Evolutionary conservation across 2,888 invertebrate genomes (phyloP), one percentile per base, ranked within the genome.

Genomic region (Tillus elongatus): DNA sequence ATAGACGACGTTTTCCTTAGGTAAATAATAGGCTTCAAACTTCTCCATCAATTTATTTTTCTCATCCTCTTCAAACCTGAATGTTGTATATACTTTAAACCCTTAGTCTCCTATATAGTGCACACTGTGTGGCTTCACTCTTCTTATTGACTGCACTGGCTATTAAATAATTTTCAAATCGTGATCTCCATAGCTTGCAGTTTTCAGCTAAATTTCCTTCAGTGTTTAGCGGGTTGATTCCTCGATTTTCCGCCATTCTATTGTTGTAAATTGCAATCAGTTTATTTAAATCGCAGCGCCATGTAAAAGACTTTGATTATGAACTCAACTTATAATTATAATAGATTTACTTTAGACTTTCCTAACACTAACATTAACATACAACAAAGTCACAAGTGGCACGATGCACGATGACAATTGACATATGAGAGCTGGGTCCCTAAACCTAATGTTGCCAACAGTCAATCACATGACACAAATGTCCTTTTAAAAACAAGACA

Each of bases 91-190:
- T n/a, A 51, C 41, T 34, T 36, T 37, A 13, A 43, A 43, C 1
- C 46, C 45, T 31, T 47, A 45, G 10, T 52, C 47, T 2, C 50
- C 52, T 4, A 50, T 47, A 15, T 39, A 45, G 30, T 50, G 45
- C 42, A 36, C 44, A 42, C 26, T 49, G 45, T n/a, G 36, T 42
- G 11, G 39, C 30, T 31, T 44, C 42, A 4, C 42, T 8, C 32
- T 47, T 44, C 11, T 40, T 42, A 15, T 34, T 29, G 2, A 38
- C 14, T 30, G 46, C 47, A 0, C 36, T 28, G 6, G 45, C 46
- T 2, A 40, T 30, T 4, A 45, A 35, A 27, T 46, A 43, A 12
- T 39, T 50, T 31, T 36, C 35, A 13, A 41, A 44, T 8, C 42
- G 33, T 3, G 31, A 15, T 32, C 45, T 39, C 43, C 49, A 46